Evolutionary conservation across 2,113 vertebrate genomes (phyloP).

Genomic region (Lophochroa leadbeateri): DNA sequence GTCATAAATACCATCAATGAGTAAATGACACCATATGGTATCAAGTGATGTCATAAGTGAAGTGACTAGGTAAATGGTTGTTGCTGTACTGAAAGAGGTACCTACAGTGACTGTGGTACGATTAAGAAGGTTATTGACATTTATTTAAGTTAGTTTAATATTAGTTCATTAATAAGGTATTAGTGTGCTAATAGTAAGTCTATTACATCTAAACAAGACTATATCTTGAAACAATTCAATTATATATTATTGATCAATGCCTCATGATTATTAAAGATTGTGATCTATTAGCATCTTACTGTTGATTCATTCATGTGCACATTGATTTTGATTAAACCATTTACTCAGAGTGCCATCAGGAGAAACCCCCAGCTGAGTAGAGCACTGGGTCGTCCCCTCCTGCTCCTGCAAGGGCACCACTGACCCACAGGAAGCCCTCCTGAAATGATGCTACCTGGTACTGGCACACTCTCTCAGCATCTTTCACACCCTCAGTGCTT

Average conservation of each 20-base stretch:
- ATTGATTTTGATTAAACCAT: neutral
- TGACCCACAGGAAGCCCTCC: rapidly evolving
- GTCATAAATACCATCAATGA: neutral
- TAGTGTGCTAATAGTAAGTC: neutral
- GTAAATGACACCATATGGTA: neutral
- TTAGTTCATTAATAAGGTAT: neutral
- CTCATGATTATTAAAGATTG: neutral
- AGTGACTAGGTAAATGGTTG: neutral
- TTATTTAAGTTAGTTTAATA: neutral
- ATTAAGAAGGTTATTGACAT: neutral
- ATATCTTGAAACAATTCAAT: neutral
- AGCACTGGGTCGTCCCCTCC: rapidly evolving
- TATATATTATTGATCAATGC: neutral
- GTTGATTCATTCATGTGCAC: neutral
- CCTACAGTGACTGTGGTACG: rapidly evolving
- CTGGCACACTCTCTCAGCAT: rapidly evolving
- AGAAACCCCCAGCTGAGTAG: neutral
- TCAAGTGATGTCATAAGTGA: neutral
- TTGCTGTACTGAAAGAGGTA: neutral
- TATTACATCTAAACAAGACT: neutral
- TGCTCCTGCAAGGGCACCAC: neutral
- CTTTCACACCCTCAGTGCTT: rapidly evolving
- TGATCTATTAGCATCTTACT: neutral
- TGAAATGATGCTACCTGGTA: rapidly evolving
- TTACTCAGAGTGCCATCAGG: neutral